These are phyloP conservation scores for Serranus cabrilla DNA, from an alignment of 2,797 vertebrate species.

Conservation along the genomic window DNA sequence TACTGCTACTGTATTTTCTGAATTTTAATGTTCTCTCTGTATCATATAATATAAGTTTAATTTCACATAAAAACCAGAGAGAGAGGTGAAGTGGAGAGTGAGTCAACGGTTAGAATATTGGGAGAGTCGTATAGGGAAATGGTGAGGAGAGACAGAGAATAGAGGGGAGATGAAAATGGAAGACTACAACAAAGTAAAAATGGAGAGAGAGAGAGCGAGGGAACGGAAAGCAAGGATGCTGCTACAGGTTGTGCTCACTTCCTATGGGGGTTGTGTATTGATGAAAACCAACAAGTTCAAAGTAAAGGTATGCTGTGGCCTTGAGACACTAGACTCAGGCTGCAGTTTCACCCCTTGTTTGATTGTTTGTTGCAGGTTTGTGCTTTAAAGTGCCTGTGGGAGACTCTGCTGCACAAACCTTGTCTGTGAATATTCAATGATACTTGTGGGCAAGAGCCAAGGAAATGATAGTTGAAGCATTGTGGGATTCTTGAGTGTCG, in stretches of 20 bases:
- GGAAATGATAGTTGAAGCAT: constrained; percentile 23
- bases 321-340: constrained; percentile 49
- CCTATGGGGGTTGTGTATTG: constrained; percentile 49
- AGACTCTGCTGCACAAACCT: constrained; percentile 32
- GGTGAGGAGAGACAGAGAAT: constrained; percentile 14
- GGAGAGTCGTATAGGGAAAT: constrained; percentile 26
- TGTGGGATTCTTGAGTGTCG: constrained; percentile 13
- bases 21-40: constrained; percentile 16
- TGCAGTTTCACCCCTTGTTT: constrained; percentile 50
- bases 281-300: constrained; percentile 68
- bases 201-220: constrained; percentile 17
- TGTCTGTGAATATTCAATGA: constrained; percentile 49
- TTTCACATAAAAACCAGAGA: constrained; percentile 28
- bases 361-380: constrained; percentile 63
- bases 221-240: constrained; percentile 21
- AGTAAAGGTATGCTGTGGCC: constrained; percentile 54
- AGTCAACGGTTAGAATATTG: constrained; percentile 12
- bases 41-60: background rate
- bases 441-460: constrained; percentile 25
- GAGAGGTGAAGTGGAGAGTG: constrained; percentile 9
- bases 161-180: constrained; percentile 34
- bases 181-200: constrained; percentile 39
- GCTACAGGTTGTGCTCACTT: constrained; percentile 48
- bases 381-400: constrained; percentile 45
- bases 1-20: constrained; percentile 9